A percentile compares a stretch with the other conserved stretches of the same genome.
Evolutionary conservation across 2,113 vertebrate species (phyloP).

Genomic region (Anser cygnoides): DNA sequence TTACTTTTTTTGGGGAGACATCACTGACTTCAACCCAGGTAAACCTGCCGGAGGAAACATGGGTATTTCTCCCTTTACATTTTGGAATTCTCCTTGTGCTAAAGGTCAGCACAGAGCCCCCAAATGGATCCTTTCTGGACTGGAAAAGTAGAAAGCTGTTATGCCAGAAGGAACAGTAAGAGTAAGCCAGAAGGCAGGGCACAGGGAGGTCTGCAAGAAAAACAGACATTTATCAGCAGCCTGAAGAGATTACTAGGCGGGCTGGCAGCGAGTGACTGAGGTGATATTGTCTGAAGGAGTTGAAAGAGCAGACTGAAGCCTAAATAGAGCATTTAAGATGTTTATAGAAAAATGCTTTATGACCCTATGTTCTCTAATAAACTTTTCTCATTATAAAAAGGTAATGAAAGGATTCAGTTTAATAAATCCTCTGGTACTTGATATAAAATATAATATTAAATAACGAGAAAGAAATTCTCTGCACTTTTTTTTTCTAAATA

Average conservation of each 20-base stretch:
- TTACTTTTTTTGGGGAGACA: neutral
- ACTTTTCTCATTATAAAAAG: constrained; percentile 43
- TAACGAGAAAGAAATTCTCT: neutral
- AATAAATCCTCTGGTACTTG: constrained; percentile 32
- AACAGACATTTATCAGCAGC: neutral
- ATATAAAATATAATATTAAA: constrained; percentile 23
- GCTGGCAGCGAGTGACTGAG: neutral
- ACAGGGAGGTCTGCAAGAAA: neutral
- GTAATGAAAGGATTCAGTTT: constrained; percentile 42
- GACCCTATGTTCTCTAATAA: neutral
- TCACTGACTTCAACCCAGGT: neutral
- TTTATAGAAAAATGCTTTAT: constrained; percentile 25
- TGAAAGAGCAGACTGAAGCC: neutral
- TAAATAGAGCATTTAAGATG: constrained; percentile 14
- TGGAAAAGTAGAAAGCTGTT: neutral
- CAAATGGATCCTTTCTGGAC: neutral
- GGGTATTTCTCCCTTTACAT: neutral
- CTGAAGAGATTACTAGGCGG: neutral
- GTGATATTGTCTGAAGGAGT: neutral
- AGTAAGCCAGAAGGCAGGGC: neutral
- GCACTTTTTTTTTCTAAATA: neutral
- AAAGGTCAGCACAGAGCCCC: neutral
- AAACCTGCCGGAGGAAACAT: rapidly evolving
- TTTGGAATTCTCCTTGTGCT: neutral
- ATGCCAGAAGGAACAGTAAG: neutral